phyloP scores from a whole-genome alignment of 2,888 invertebrate species.

The Sarcophaga carnaria region DNA sequence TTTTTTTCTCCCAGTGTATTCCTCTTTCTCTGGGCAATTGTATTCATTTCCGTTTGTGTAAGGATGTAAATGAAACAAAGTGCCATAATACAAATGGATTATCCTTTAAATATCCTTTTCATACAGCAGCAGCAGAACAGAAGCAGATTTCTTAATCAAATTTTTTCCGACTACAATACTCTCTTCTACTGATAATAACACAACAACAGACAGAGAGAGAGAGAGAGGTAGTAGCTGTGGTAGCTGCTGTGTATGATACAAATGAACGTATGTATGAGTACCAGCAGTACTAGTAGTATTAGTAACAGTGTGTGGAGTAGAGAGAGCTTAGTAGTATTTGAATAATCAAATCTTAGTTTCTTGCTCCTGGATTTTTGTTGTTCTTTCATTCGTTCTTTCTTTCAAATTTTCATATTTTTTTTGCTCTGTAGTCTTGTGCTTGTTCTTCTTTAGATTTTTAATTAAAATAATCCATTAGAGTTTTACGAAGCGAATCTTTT shows the following conservation, averaged over 20 bases:
- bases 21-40: no score
- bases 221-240: no score
- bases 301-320: no score
- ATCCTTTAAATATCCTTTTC: conserved; percentile 19
- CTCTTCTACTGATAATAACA: not conserved
- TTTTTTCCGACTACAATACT: conserved; percentile 6
- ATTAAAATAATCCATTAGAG: conserved; percentile 55
- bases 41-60: no score
- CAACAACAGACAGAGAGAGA: no score
- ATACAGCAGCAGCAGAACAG: not conserved
- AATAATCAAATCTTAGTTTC: conserved; percentile 7
- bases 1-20: no score
- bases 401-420: no score
- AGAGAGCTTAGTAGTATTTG: not conserved
- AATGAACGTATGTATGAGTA: no score
- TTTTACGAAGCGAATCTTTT: not conserved
- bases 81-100: conserved; percentile 36
- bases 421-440: conserved; percentile 1
- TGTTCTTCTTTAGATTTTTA: conserved; percentile 19
- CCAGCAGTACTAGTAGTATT: no score
- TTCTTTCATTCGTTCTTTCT: no score
- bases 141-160: conserved; percentile 7
- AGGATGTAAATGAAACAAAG: not conserved
- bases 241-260: no score
- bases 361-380: no score